Conservation (phyloP, 2,113 vertebrate genomes). For the Montifringilla adamsi region DNA sequence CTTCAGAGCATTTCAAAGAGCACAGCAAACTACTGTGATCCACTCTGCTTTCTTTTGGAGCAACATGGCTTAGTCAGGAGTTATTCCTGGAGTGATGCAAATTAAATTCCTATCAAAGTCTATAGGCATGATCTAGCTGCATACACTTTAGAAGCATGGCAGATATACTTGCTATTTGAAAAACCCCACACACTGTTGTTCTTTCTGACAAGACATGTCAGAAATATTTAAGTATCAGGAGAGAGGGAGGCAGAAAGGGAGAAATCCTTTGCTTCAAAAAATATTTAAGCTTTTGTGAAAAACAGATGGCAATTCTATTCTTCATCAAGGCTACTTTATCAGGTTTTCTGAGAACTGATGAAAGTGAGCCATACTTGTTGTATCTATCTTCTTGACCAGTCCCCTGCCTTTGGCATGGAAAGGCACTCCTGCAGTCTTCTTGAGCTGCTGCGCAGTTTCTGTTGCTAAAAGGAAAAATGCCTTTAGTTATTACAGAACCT, state of each 20-base stretch:
- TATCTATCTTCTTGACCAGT: conserved; percentile 97
- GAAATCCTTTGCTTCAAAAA: neutral
- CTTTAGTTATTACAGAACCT: neutral
- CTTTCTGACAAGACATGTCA: neutral
- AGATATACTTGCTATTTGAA: conserved; percentile 14
- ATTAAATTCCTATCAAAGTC: neutral
- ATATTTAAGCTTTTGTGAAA: neutral
- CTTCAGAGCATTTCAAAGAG: neutral
- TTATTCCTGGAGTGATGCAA: conserved; percentile 52
- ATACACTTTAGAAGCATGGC: neutral
- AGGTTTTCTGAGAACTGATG: neutral
- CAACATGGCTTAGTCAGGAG: conserved; percentile 13
- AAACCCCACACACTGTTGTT: neutral
- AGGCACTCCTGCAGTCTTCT: conserved; percentile 94
- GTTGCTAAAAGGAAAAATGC: conserved; percentile 76
- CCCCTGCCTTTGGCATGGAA: conserved; percentile 97
- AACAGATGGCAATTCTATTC: neutral
- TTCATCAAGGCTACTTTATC: neutral
- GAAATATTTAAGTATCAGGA: neutral
- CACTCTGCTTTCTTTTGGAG: neutral
- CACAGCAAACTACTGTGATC: neutral
- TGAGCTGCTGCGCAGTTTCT: conserved; percentile 95
- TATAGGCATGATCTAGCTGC: neutral
- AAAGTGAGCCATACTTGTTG: conserved; percentile 84
- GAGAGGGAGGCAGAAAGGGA: neutral